Conservation (phyloP, 2,113 vertebrate species). For the Candoia aspera region DNA sequence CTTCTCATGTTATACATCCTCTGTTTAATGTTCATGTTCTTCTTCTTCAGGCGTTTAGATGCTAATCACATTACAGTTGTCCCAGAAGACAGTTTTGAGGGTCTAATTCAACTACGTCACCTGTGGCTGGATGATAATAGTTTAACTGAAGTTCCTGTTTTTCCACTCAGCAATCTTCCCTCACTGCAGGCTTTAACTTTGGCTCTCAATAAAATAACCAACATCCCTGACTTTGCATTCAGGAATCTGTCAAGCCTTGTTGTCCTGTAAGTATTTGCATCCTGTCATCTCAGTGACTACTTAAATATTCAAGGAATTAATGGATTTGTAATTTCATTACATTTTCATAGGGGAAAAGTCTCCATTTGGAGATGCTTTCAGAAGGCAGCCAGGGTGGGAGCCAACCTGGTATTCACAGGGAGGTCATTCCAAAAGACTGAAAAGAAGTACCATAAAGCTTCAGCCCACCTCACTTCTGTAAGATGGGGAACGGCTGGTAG, state of each 20-base stretch:
- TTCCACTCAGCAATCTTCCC: constrained; percentile 86
- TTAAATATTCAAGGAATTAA: neutral
- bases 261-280: constrained; percentile 86
- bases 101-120: constrained; percentile 91
- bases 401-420: no score
- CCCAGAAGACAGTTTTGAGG: constrained; percentile 93
- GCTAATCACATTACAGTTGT: constrained; percentile 94
- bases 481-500: no score
- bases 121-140: constrained; percentile 98
- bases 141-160: constrained; percentile 85
- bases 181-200: constrained; percentile 92
- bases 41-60: constrained; percentile 84
- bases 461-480: no score
- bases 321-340: neutral
- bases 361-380: neutral
- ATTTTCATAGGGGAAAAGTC: neutral
- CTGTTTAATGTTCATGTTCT: constrained; percentile 14
- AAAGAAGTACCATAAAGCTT: no score
- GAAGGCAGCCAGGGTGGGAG: neutral
- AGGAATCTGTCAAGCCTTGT: constrained; percentile 95
- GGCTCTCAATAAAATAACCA: constrained; percentile 91
- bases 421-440: no score
- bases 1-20: neutral
- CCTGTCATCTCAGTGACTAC: neutral
- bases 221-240: constrained; percentile 92